These are phyloP conservation scores for Boloria euphrosyne DNA, from an alignment of 2,888 invertebrate genomes.

Conservation along the genomic window DNA sequence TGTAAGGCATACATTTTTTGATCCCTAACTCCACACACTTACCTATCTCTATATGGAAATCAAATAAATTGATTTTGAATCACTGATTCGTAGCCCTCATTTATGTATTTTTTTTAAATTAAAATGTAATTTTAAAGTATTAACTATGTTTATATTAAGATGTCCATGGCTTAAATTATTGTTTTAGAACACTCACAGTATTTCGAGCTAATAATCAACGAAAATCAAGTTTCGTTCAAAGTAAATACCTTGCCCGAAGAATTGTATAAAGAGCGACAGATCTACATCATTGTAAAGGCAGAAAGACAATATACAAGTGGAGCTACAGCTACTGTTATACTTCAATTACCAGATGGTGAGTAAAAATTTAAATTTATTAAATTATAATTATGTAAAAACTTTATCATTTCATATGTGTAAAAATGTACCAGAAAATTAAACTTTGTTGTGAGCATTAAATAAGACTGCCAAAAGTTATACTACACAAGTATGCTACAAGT, in stretches of 20 bases:
- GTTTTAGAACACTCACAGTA: conserved; percentile 54
- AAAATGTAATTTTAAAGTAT: too few relatives aligned
- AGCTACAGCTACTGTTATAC: conserved; percentile 59
- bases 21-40: too few relatives aligned
- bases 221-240: conserved; percentile 50
- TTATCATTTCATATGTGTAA: neutral
- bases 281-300: conserved; percentile 60
- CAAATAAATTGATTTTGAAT: too few relatives aligned
- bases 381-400: neutral
- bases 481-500: too few relatives aligned
- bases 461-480: too few relatives aligned
- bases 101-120: too few relatives aligned
- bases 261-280: conserved; percentile 48
- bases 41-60: too few relatives aligned
- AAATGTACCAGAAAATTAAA: too few relatives aligned
- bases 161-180: neutral
- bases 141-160: too few relatives aligned
- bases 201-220: conserved; percentile 48
- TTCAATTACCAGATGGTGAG: conserved; percentile 66
- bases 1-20: too few relatives aligned
- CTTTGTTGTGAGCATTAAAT: too few relatives aligned
- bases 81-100: too few relatives aligned
- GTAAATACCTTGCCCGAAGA: conserved; percentile 49
- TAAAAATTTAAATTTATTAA: neutral
- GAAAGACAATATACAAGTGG: conserved; percentile 64